These are phyloP conservation scores for Gymnoscelis rufifasciata DNA, from an alignment of 2,888 invertebrate genomes.

Conservation along the genomic window DNA sequence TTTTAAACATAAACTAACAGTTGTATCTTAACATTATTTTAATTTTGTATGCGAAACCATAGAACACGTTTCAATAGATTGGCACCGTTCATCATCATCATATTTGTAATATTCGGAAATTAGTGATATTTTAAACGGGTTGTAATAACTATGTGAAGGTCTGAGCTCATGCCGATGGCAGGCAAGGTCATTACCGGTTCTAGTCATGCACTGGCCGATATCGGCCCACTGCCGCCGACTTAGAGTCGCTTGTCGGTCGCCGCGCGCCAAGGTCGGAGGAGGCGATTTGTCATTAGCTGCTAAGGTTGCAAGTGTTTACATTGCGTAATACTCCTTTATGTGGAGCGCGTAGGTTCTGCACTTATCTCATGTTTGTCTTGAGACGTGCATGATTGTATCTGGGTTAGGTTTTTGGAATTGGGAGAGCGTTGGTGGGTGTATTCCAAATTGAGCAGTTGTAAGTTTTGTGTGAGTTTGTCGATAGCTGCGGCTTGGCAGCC, in stretches of 20 bases:
- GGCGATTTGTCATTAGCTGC: conserved; percentile 43
- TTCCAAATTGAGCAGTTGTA: neutral
- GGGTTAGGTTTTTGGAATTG: neutral
- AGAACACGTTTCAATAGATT: conserved; percentile 51
- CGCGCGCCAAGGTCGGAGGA: conserved; percentile 47
- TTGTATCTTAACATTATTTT: conserved; percentile 41
- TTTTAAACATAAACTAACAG: conserved; percentile 60
- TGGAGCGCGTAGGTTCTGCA: conserved; percentile 24
- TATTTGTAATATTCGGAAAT: conserved; percentile 22
- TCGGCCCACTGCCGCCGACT: conserved; percentile 32
- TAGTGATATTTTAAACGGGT: conserved; percentile 27
- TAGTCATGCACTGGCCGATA: conserved; percentile 26
- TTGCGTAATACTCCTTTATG: conserved; percentile 32
- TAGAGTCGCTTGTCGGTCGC: conserved; percentile 47
- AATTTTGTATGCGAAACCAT: conserved; percentile 53
- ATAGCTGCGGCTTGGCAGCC: conserved; percentile 22
- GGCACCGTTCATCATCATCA: conserved; percentile 55
- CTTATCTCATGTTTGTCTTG: neutral
- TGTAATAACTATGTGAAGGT: conserved; percentile 53
- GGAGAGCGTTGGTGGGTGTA: neutral
- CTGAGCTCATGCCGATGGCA: conserved; percentile 43
- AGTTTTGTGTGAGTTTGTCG: conserved; percentile 6
- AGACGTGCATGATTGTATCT: neutral
- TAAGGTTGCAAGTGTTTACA: conserved; percentile 40
- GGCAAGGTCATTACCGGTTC: conserved; percentile 61